phyloP scores from a whole-genome alignment of 2,113 vertebrate species.

The Murina feae region DNA sequence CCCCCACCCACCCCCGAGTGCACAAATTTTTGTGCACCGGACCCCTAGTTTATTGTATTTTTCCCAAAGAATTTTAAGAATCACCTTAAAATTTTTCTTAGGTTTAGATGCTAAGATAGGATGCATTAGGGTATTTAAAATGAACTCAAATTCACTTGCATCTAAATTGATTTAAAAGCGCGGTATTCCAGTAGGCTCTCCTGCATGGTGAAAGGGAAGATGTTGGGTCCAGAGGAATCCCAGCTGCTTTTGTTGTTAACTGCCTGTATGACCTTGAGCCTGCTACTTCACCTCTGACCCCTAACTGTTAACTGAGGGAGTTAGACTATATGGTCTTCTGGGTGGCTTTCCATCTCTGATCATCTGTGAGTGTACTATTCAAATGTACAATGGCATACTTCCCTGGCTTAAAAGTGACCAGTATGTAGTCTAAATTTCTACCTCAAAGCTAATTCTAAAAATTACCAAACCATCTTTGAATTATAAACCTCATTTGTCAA shows the following conservation, averaged over 20 bases:
- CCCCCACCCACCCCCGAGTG: too few species aligned
- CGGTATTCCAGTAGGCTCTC: background rate
- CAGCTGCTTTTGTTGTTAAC: background rate
- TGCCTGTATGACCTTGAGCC: background rate
- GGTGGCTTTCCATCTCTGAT: background rate
- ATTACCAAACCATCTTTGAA: background rate
- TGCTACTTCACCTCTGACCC: background rate
- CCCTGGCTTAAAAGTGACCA: background rate
- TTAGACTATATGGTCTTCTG: background rate
- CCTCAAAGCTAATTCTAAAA: background rate
- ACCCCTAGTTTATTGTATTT: background rate
- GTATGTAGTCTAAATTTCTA: background rate
- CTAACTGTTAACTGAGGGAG: background rate
- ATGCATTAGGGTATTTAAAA: background rate
- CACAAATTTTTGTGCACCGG: too few species aligned
- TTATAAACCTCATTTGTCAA: background rate
- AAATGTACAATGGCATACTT: background rate
- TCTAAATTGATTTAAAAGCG: background rate
- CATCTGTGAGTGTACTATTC: background rate
- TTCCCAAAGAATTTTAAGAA: background rate
- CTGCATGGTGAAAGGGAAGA: background rate
- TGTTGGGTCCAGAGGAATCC: background rate
- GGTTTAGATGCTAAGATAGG: background rate
- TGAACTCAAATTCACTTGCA: background rate
- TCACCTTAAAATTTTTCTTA: background rate